Evolutionary conservation across 2,797 vertebrate species (phyloP).

Genomic region (Sparidentex hasta): DNA sequence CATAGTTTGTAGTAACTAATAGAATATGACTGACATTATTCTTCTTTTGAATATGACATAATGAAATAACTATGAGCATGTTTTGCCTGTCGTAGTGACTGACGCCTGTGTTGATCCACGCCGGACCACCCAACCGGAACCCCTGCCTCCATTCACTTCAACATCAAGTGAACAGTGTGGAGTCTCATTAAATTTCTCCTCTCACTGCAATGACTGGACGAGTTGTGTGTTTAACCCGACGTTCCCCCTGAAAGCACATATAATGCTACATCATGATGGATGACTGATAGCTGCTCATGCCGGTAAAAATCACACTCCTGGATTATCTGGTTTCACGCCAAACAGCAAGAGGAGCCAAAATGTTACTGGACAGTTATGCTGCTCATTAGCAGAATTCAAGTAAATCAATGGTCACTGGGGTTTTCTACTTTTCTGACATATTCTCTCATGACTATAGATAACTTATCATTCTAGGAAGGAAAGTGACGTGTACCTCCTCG

Average conservation of each 20-base stretch:
- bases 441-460: background rate
- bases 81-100: background rate
- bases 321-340: conserved; percentile 11
- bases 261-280: background rate
- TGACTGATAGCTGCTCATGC: conserved; percentile 16
- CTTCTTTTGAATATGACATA: background rate
- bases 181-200: conserved; percentile 53
- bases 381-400: background rate
- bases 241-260: conserved; percentile 19
- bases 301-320: conserved; percentile 36
- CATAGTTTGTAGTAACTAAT: no score
- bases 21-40: no score
- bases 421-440: background rate
- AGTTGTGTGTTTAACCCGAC: conserved; percentile 18
- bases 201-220: conserved; percentile 33
- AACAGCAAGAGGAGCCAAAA: conserved; percentile 19
- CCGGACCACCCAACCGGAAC: conserved; percentile 26
- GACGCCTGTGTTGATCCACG: conserved; percentile 38
- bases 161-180: background rate
- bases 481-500: conserved; percentile 91
- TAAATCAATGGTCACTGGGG: background rate
- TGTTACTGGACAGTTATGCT: background rate
- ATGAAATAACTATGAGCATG: background rate
- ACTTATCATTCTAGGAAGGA: background rate
- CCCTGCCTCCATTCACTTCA: background rate